Evolutionary conservation across 2,797 vertebrate species (phyloP), one percentile per base, ranked within the genome.

Genomic region (Hyperoplus lanceolatus): DNA sequence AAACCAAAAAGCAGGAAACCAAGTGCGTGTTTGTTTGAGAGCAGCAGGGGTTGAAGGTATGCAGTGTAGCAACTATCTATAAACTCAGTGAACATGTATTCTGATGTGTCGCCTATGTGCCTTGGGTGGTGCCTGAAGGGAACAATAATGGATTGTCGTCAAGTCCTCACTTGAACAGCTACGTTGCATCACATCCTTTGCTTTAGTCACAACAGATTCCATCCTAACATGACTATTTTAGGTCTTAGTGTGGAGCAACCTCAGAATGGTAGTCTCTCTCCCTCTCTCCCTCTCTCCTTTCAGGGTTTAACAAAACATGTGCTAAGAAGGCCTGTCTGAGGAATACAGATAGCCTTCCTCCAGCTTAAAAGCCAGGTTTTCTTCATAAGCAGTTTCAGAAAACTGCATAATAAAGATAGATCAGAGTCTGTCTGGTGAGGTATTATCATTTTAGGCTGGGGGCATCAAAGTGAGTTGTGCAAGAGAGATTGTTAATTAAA

Each of bases 101-200:
- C 75, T 54, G 4, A 86, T 74, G 77, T 77, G 79, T 82, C 75
- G 64, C 83, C 79, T 88, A 80, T 92, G 77, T 91, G 85, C 70
- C 29, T 61, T 89, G 85, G 93, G 93, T 84, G 88, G 61, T 77
- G 87, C 80, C 87, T 71, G 14, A 56, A 72, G 69, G 56, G 14
- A 89, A 95, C 92, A 94, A 93, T 92, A 73, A 82, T 36, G 67
- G 70, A 87, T 90, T 93, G 91, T 94, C 88, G 86, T 83, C 75
- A 79, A 67, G 86, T 83, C 80, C 80, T 83, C 60, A 82, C 87
- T 89, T 75, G 83, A 90, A 70, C 63, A 61, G 73, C 65, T 69
- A 54, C 1, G 15, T 92, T 85, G 85, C 85, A 90, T 90, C 88
- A 94, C 68, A 90, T 93, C 90, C 90, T 90, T 79, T 88, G 21